Evolutionary conservation across 2,888 invertebrate species (phyloP).

Genomic region (Drosophila siamana): DNA sequence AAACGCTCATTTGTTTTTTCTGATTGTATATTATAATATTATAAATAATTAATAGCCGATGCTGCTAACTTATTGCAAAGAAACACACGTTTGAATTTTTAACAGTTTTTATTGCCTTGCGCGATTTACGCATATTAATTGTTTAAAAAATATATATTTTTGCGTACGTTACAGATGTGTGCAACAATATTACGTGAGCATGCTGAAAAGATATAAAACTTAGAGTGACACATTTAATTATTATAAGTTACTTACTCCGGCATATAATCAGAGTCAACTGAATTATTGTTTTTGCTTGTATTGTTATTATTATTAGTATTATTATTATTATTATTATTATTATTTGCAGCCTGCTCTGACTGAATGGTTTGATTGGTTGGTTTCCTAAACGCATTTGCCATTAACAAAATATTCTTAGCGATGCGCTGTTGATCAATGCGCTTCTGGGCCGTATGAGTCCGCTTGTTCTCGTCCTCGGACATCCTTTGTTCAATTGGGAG

Average conservation of each 20-base stretch:
- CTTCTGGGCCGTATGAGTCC: constrained; percentile 89
- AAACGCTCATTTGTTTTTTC: too few species aligned
- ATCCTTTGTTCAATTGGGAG: constrained; percentile 80
- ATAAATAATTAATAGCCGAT: constrained; percentile 23
- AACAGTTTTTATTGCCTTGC: constrained; percentile 46
- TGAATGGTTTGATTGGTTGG: constrained; percentile 48
- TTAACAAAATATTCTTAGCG: constrained; percentile 86
- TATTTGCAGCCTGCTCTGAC: constrained; percentile 19
- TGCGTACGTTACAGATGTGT: constrained; percentile 15
- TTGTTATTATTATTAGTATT: constrained; percentile 14
- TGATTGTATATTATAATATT: too few species aligned
- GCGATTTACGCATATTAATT: constrained; percentile 40
- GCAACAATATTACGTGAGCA: constrained; percentile 59
- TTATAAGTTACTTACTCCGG: constrained; percentile 70
- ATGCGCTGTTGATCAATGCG: constrained; percentile 89
- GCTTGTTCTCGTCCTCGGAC: constrained; percentile 83
- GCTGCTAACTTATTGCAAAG: constrained; percentile 33
- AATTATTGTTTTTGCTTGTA: constrained; percentile 41
- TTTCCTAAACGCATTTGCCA: constrained; percentile 81
- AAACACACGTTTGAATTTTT: constrained; percentile 12
- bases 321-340: constrained; percentile 14
- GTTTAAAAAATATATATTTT: constrained; percentile 45
- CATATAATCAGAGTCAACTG: constrained; percentile 56
- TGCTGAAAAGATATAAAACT: constrained; percentile 47
- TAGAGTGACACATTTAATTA: neutral